Base-by-base conservation (phyloP, 2,888 invertebrate genomes). In the Drosophila fungiperda region DNA sequence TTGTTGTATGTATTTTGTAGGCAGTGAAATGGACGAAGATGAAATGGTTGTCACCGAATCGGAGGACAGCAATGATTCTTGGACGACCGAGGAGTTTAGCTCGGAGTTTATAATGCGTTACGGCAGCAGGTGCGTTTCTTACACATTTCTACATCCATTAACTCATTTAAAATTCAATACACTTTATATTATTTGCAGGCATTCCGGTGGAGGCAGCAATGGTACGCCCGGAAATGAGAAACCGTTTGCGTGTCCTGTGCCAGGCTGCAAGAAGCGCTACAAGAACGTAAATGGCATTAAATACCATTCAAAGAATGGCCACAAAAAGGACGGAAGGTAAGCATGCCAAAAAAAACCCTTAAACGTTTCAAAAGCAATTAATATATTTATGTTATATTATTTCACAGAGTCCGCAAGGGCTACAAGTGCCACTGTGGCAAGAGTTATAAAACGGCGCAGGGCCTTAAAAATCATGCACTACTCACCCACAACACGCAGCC, bases 211-310 rank as follows among this genome's bases (percentile, higher is more conserved):
- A 75, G 94, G 71, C 93, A 94, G 68, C 93, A 94, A 93, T 88
- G 93, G 93, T 73, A 92, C 91, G 81, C 92, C 94, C 61, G 94
- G 93, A 74, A 93, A 92, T 78, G 96, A 97, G 91, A 97, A 97
- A 92, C 97, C 97, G 1, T 97, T 96, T 93, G 96, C 96, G 9
- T 97, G 97, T 92, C 97, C 97, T 1, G 96, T 97, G 70, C 97
- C 97, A 58, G 97, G 97, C 54, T 97, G 97, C 93, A 96, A 96
- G 93, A 97, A 97, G 92, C 94, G 96, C 49, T 97, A 97, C 93
- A 97, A 97, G 93, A 97, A 97, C 92, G 96, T 97, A 67, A 97
- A 97, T 93, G 97, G 97, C 66, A 97, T 97, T 90, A 97, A 97
- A 92, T 97, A 97, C 93, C 97, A 97, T 93, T 96, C 96, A 50